Base-by-base conservation (phyloP, 2,888 invertebrate species). In the Leptodirus hochenwartii region DNA sequence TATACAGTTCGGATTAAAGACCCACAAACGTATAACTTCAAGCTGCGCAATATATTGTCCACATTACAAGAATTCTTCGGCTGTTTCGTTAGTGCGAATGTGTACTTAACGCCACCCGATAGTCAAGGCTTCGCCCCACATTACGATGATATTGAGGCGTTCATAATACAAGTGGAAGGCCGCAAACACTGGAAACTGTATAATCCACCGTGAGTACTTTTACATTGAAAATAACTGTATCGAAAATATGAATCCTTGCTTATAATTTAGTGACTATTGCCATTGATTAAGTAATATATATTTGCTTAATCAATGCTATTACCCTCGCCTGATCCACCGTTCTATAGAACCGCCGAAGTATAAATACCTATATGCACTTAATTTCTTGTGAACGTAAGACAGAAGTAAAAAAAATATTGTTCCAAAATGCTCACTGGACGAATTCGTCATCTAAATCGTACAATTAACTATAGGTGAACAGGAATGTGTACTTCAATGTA, bases 121-220 rank as follows among this genome's bases (percentile, higher is more conserved):
- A 82, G 84, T 41, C 95, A 96, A 59, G 98, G 98, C 0, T 98
- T 98, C 59, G 96, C 96, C 1, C 96, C 96, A 0, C 98, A 98
- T 54, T 96, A 79, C 51, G 98, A 98, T 58, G 98, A 98, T 47
- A 96, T 98, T 39, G 98, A 98, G 58, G 96, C 95, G 0, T 98
- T 98, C 51, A 75, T 98, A 26, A 50, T 98, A 27, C 98, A 98
- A 61, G 59, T 93, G 2, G 96, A 98, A 57, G 98, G 98, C 0
- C 74, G 76, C 43, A 98, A 98, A 52, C 71, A 76, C 38, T 98
- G 96, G 96, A 73, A 72, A 41, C 58, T 96, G 8, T 98, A 95
- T 49, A 69, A 69, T 40, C 90, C 95, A 9, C 59, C 64, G 49
- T 63, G 51, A 45, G 43, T 34, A 16, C 34, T 17, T 28, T 6